Percentiles rank a stretch among this genome's conserved stretches.
These are phyloP conservation scores for Athalia cordata DNA, from an alignment of 2,888 invertebrate genomes.

Conservation along the genomic window DNA sequence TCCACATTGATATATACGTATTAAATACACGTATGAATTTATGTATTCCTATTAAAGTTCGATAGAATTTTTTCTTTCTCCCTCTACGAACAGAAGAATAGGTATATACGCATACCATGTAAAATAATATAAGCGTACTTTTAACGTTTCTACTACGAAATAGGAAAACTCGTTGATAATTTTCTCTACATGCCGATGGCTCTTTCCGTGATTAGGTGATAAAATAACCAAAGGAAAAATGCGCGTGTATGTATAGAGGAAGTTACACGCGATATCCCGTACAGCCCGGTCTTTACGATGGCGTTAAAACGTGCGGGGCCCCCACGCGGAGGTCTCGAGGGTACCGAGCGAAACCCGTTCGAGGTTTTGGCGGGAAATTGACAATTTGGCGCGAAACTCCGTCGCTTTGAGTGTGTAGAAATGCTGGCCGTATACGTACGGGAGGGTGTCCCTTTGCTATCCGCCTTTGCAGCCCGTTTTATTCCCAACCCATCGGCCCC, in stretches of 20 bases:
- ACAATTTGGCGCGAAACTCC: slow-evolving; percentile 40
- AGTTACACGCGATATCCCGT: slow-evolving; percentile 18
- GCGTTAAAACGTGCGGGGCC: slow-evolving; percentile 18
- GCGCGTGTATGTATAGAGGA: not conserved
- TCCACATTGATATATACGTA: no score
- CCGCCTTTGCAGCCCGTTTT: slow-evolving; percentile 32
- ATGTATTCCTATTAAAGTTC: no score
- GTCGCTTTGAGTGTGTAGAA: not conserved
- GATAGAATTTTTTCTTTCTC: no score
- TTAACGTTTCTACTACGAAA: no score
- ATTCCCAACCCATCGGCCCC: slow-evolving; percentile 30
- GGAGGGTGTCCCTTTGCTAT: slow-evolving; percentile 18
- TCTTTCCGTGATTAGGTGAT: not conserved
- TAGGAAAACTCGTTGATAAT: no score
- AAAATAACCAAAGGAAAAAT: not conserved
- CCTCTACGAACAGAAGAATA: no score
- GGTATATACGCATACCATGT: no score
- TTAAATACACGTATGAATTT: no score
- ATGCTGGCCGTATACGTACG: no score
- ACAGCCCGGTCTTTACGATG: slow-evolving; percentile 5
- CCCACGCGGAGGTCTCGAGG: slow-evolving; percentile 7
- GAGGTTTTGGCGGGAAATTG: slow-evolving; percentile 27
- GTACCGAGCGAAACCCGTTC: slow-evolving; percentile 16
- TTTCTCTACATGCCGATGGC: no score
- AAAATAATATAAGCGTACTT: no score